Evolutionary conservation across 2,113 vertebrate genomes (phyloP), one percentile per base, ranked within the genome.

Genomic region (Pelvicachromis taeniatus): DNA sequence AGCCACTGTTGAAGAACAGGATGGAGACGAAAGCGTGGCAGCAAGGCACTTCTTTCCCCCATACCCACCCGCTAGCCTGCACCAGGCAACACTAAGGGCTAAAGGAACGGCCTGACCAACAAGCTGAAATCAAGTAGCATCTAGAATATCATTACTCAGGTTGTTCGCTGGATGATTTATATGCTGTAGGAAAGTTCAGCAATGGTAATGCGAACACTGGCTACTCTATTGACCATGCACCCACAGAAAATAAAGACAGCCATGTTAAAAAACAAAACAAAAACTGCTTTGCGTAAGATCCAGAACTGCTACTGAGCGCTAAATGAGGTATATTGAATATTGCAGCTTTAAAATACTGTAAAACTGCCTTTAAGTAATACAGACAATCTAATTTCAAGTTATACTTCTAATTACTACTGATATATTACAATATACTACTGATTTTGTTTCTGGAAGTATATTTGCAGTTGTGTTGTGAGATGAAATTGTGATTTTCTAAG

Each of bases 131-230:
- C 63, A 70, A 42, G 38, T 26, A 70, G 38, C 38, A 17, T 26
- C 0, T 5, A 70, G 5, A 70, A 26, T 13, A 70, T 45, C 38
- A 26, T 45, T 45, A 26, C 26, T 42, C 38, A 70, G 63, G 13
- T 70, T 26, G 63, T 45, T 45, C 40, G 16, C 10, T 70, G 40
- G 40, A 10, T 26, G 40, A 17, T 70, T 70, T 29, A 23, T 26
- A 45, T 45, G 40, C 65, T 70, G 40, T 70, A 29, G 35, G 35
- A 68, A 68, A 68, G 21, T 70, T 26, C n/a, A 40, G 40, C 65
- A 0, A 26, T 70, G 40, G 61, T 23, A 70, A 3, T 1, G 38
- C 65, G 29, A 70, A 70, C 40, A 0, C 13, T 45, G 40, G 13
- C 45, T 70, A 26, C 40, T 45, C 14, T 70, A 26, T 45, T 70